Evolutionary conservation across 2,113 vertebrate genomes (phyloP).

Genomic region (Conger conger): DNA sequence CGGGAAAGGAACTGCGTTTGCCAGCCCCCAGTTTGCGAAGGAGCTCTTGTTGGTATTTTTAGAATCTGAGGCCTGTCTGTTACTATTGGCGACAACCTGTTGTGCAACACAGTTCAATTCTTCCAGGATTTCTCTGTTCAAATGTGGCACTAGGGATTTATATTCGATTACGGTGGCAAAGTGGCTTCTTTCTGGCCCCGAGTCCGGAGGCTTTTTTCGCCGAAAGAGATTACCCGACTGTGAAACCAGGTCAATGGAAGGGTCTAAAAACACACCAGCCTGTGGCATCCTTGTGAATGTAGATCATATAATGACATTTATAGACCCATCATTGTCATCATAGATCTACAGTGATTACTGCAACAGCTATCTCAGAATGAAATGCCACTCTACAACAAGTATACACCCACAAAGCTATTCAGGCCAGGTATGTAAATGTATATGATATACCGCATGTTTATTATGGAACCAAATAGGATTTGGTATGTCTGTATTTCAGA

Average conservation of each 20-base stretch:
- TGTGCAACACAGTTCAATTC: background rate
- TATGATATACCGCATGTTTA: no score
- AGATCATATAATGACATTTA: background rate
- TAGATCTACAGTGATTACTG: no score
- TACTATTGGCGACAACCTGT: conserved; percentile 16
- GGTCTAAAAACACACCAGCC: background rate
- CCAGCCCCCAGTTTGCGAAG: background rate
- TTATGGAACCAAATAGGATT: no score
- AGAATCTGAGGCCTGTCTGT: conserved; percentile 16
- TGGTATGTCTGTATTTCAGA: no score
- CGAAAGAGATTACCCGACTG: background rate
- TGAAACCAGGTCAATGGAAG: background rate
- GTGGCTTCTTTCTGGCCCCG: background rate
- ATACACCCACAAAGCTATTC: background rate
- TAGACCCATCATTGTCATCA: background rate
- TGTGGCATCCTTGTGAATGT: background rate
- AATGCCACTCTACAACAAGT: background rate
- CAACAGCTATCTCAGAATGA: background rate
- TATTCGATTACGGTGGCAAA: background rate
- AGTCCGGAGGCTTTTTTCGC: background rate
- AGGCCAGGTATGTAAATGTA: background rate
- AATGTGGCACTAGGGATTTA: background rate
- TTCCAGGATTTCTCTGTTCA: background rate
- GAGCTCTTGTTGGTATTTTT: conserved; percentile 1
- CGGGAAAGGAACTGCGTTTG: background rate